Evolutionary conservation across 2,888 invertebrate genomes (phyloP), one percentile per base, ranked within the genome.

Genomic region (Ceramica pisi): DNA sequence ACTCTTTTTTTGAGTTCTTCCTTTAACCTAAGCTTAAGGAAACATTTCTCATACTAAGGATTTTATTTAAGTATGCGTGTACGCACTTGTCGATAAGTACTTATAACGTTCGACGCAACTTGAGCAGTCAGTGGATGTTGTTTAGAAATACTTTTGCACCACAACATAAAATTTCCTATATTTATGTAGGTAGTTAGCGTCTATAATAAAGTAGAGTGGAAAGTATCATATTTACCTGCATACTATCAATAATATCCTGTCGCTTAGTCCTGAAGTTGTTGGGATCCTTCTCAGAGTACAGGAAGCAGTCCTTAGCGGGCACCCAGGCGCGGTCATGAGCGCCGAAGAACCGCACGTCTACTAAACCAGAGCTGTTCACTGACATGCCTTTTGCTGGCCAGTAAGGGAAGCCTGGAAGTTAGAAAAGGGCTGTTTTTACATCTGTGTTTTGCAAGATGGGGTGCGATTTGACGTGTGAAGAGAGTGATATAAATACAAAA

Each of bases 331-430:
- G 97, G 93, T 99, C 99, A 94, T 99, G 99, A 23, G 98, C 98
- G 0, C 99, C 99, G 94, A 99, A 99, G 95, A 99, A 99, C 2
- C 99, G 95, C 4, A 99, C 99, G 92, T 99, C 99, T 0, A 99
- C 98, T 85, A 97, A 94, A 0, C 97, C 97, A 12, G 96, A 93
- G 31, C 96, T 95, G 71, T 97, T 97, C 10, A 97, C 92, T 0
- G 97, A 97, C 98, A 98, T 98, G 0, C 98, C 98, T 94, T 99
- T 99, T 0, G 99, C 99, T 0, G 99, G 99, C 99, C 99, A 99
- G 93, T 98, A 99, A 0, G 99, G 99, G 89, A 99, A 99, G 16
- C 99, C 97, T 97, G 87, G 38, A 81, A 72, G 7, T 5, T 26
- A 12, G 12, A 26, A 23, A 0, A 26, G 12, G 0, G 5, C 16